Conservation (phyloP, 2,113 vertebrate genomes). For the Acrocephalus kingi region DNA sequence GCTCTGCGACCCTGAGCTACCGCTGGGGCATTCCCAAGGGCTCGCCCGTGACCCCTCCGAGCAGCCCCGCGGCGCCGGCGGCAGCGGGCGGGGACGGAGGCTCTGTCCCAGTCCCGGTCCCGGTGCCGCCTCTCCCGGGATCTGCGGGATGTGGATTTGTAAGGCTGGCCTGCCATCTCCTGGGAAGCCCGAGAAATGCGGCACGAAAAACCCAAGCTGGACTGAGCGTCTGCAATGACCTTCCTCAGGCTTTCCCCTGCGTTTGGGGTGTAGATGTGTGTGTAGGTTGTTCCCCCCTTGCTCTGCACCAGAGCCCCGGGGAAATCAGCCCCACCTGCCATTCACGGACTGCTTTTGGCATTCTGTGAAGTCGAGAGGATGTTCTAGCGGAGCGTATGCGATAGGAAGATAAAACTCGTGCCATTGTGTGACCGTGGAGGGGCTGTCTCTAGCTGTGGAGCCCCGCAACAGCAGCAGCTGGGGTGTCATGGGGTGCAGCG, state of each 20-base stretch:
- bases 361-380: background rate
- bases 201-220: background rate
- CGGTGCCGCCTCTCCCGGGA: too few relatives aligned
- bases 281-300: background rate
- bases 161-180: slow-evolving; percentile 19
- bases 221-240: rapidly evolving
- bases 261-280: too few relatives aligned
- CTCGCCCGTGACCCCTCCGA: rapidly evolving
- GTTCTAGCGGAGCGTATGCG: background rate
- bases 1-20: rapidly evolving
- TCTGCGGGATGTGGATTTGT: background rate
- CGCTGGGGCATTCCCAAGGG: background rate
- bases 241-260: background rate
- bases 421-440: rapidly evolving
- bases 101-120: too few relatives aligned
- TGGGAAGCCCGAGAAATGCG: background rate
- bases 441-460: background rate
- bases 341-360: background rate
- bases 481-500: rapidly evolving
- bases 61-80: background rate
- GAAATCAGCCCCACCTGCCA: background rate
- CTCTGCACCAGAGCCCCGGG: background rate
- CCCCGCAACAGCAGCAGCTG: background rate
- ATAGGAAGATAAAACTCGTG: rapidly evolving
- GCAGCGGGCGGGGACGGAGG: background rate